Base-by-base conservation (phyloP, 2,113 vertebrate genomes). In the Poicephalus gulielmi region DNA sequence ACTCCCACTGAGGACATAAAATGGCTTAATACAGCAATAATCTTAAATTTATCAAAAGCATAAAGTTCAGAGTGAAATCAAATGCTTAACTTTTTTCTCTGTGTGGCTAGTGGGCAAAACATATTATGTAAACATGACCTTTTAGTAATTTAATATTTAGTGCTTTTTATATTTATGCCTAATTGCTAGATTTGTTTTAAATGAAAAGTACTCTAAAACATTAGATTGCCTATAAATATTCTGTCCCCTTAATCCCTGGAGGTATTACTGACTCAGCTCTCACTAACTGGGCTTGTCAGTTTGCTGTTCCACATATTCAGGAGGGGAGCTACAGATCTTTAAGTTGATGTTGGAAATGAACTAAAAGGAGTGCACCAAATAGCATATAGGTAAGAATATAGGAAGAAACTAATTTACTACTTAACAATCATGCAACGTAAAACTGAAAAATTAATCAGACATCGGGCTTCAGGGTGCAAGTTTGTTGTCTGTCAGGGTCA, bases 1-100 rank as follows among this genome's bases (percentile, higher is more conserved):
- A 71, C 33, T 84, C 69, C 77, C 69, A 76, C 31, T 37, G 49
- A 96, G 62, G 77, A 79, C 37, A 82, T 23, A 71, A 86, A 92
- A 82, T 50, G n/a, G 44, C 49, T 84, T 83, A 87, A 94, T 89
- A 66, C 37, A 89, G 81, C 49, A 80, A 62, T 73, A 85, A 67
- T 63, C 70, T 67, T 83, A 63, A 77, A 88, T 83, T 92, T 87
- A 80, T 89, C 74, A 91, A 80, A 96, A 46, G 57, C 86, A 82
- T 68, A 49, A 95, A 80, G 44, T 94, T 91, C 49, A 89, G 53
- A 94, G 17, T 30, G 7, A 95, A 96, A 95, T 75, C 25, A 82
- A 86, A 79, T 44, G 35, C 28, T 71, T 82, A 50, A 43, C 46
- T 62, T 81, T 55, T 50, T 90, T 78, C 33, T 76, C 67, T 62